Evolutionary conservation across 2,113 vertebrate genomes (phyloP).

Genomic region (Mandrillus leucophaeus): DNA sequence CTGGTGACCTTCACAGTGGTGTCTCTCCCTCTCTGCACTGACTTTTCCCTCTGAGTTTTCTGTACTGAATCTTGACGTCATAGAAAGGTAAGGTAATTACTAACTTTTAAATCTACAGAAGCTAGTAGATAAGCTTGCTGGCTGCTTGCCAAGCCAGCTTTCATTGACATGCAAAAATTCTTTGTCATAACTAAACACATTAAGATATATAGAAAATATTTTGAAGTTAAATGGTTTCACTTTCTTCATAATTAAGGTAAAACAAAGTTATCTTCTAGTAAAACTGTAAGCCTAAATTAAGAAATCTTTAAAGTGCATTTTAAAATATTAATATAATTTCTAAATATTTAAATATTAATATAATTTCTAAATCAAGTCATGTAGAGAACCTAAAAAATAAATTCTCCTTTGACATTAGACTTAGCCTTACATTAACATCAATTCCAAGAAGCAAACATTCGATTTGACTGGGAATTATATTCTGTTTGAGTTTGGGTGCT

Average conservation of each 20-base stretch:
- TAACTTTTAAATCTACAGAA: conserved; percentile 2
- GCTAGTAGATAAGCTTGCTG: not conserved
- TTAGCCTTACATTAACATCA: conserved; percentile 40
- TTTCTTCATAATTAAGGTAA: conserved; percentile 42
- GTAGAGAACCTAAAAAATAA: conserved; percentile 41
- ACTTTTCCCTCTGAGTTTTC: not conserved
- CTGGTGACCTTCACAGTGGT: not conserved
- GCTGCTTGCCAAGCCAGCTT: not conserved
- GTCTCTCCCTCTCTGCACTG: not conserved
- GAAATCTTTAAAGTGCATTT: conserved; percentile 45
- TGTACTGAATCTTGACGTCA: not conserved
- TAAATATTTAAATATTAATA: conserved; percentile 57
- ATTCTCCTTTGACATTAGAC: conserved; percentile 7
- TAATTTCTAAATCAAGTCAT: conserved; percentile 57
- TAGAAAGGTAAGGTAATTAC: conserved; percentile 19
- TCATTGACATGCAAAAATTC: not conserved
- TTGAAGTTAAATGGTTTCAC: conserved; percentile 36
- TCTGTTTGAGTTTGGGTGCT: not conserved
- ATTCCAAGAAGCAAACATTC: conserved; percentile 39
- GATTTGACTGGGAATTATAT: conserved; percentile 11
- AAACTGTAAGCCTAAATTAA: conserved; percentile 57
- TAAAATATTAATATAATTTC: conserved; percentile 63
- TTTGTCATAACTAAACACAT: conserved; percentile 25
- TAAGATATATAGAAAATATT: conserved; percentile 47
- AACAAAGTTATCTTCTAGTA: conserved; percentile 38